A percentile compares a stretch with the other conserved stretches of the same genome.
Conservation (phyloP, 1,140 invertebrate genomes). For the Diuraphis noxia region DNA sequence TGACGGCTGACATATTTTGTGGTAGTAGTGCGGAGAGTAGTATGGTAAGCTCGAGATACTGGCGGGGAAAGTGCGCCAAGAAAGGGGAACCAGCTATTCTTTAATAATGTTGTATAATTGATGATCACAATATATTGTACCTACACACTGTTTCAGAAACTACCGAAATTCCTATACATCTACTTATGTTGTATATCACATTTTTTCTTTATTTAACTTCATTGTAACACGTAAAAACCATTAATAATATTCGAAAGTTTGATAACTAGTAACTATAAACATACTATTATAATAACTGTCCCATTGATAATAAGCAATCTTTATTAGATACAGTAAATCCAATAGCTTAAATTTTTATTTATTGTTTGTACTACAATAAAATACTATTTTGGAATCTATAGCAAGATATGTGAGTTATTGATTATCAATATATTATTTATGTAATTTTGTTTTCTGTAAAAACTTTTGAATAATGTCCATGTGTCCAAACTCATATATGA, state of each 20-base stretch:
- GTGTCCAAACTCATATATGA: background rate
- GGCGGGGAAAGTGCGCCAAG: too few species aligned
- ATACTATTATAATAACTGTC: background rate
- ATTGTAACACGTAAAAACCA: background rate
- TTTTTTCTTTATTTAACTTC: background rate
- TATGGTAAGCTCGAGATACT: background rate
- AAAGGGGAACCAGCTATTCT: background rate
- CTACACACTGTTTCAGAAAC: background rate
- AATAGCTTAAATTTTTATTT: background rate
- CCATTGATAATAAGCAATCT: background rate
- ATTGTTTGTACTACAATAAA: background rate
- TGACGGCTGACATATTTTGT: background rate
- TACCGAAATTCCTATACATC: background rate
- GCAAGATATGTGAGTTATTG: background rate
- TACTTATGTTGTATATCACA: background rate
- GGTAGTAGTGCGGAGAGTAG: background rate
- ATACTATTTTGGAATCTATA: background rate
- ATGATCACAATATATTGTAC: background rate
- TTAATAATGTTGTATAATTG: background rate
- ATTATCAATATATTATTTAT: background rate
- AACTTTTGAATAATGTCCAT: background rate
- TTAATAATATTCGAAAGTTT: constrained; percentile 5
- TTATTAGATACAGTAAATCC: background rate
- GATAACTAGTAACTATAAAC: background rate
- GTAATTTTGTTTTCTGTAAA: background rate